Base-by-base conservation (phyloP, 2,113 vertebrate species). In the Oxygymnocypris stewartii region DNA sequence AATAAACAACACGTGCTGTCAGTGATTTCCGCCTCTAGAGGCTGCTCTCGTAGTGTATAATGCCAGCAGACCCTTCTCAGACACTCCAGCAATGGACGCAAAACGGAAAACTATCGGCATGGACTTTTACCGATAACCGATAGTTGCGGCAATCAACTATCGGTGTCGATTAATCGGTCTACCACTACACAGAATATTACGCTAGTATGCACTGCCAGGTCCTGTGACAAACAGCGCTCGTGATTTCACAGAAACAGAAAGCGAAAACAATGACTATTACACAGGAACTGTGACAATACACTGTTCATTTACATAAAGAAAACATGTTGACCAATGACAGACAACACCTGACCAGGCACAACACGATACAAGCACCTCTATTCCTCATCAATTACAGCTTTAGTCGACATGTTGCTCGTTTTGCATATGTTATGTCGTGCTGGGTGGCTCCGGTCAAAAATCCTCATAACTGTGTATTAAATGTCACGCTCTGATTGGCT, bases 241-340 rank as follows among this genome's bases (percentile, higher is more conserved):
- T 76, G 73, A 20, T 79, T 57, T 59, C 51, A 59, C 77, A 79
- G 51, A 37, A 79, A 59, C 51, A 59, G 57, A n/a, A 12, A 81
- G 12, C 8, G 77, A 63, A 20, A 65, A 51, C 28, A 69, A 51
- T 16, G 49, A 42, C 57, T 42, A 28, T 51, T 5, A 42, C 20
- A 65, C 7, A 77, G 31, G 28, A 13, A 49, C 12, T 28, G 42
- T 73, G 69, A 73, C 16, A 40, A 4, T 11, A 25, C 25, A 37
- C 6, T 16, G 40, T 12, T 74, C 51, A 44, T 74, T 12, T 13
- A 74, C 42, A 76, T 6, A n/a, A 47, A 3, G 51, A 47, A 16
- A 49, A 25, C 11, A 25, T 75, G 40, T 25, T 47, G 23, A 73
- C 35, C 69, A 40, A 75, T 44, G 40, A 23, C 42, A 47, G 40